Evolutionary conservation across 1,140 invertebrate genomes (phyloP).

Genomic region (Drosophila orosa): DNA sequence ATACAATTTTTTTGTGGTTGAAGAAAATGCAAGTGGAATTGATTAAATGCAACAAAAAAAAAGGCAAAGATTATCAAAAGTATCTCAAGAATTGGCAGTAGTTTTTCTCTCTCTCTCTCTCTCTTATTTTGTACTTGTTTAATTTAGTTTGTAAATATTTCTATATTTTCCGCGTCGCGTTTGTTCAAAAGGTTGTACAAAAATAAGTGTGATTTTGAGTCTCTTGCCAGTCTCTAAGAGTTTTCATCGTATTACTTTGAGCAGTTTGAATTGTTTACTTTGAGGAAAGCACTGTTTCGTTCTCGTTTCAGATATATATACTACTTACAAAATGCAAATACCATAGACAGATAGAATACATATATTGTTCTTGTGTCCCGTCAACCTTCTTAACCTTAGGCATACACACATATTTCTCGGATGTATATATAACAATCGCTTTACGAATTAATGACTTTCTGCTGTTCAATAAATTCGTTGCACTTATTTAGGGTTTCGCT

Average conservation of each 20-base stretch:
- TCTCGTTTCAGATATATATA: constrained; percentile 17
- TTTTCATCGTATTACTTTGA: constrained; percentile 58
- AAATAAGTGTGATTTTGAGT: constrained; percentile 54
- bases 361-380: constrained; percentile 82
- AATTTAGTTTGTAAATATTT: constrained; percentile 67
- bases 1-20: constrained; percentile 17
- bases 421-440: constrained; percentile 29
- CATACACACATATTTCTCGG: constrained; percentile 13
- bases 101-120: constrained; percentile 30
- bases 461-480: constrained; percentile 65
- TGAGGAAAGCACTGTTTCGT: constrained; percentile 41
- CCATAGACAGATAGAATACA: constrained; percentile 51
- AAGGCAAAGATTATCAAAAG: constrained; percentile 46
- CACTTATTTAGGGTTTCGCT: constrained; percentile 44
- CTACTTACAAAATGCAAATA: constrained; percentile 25
- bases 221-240: constrained; percentile 75
- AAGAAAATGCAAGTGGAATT: constrained; percentile 61
- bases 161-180: not conserved
- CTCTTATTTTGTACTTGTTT: constrained; percentile 37
- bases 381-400: constrained; percentile 66
- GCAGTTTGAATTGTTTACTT: constrained; percentile 59
- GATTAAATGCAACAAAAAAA: constrained; percentile 51
- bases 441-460: constrained; percentile 66
- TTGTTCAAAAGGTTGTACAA: constrained; percentile 62
- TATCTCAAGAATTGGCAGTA: constrained; percentile 70